phyloP scores from a whole-genome alignment of 2,113 vertebrate species.

The Diglossa brunneiventris region DNA sequence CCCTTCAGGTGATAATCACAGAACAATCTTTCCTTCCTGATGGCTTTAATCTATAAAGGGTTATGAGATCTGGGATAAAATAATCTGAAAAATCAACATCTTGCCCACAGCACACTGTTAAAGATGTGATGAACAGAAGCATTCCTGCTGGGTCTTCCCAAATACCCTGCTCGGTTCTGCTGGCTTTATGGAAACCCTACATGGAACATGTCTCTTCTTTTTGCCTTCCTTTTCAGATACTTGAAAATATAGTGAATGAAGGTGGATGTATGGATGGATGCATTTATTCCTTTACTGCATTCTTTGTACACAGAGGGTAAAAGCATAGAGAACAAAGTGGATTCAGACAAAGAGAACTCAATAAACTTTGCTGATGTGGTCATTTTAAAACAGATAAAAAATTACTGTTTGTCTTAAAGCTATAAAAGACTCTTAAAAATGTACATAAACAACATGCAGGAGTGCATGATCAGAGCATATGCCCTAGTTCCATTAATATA shows the following conservation, averaged over 20 bases:
- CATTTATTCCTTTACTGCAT: neutral
- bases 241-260: neutral
- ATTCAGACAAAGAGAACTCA: neutral
- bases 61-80: neutral
- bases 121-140: neutral
- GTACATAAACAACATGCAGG: neutral
- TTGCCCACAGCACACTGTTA: neutral
- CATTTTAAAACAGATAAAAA: neutral
- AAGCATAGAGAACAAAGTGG: neutral
- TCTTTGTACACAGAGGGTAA: neutral
- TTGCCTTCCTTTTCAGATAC: neutral
- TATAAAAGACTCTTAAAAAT: neutral
- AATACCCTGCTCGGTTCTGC: neutral
- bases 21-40: neutral
- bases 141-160: neutral
- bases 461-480: neutral
- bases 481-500: neutral
- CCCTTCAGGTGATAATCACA: neutral
- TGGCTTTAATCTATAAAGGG: neutral
- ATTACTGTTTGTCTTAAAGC: neutral
- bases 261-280: neutral
- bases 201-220: neutral
- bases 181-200: neutral
- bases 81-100: neutral
- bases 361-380: neutral